Percentiles rank a stretch among this genome's conserved stretches.
Evolutionary conservation across 2,113 vertebrate species (phyloP).

Genomic region (Strigops habroptila): DNA sequence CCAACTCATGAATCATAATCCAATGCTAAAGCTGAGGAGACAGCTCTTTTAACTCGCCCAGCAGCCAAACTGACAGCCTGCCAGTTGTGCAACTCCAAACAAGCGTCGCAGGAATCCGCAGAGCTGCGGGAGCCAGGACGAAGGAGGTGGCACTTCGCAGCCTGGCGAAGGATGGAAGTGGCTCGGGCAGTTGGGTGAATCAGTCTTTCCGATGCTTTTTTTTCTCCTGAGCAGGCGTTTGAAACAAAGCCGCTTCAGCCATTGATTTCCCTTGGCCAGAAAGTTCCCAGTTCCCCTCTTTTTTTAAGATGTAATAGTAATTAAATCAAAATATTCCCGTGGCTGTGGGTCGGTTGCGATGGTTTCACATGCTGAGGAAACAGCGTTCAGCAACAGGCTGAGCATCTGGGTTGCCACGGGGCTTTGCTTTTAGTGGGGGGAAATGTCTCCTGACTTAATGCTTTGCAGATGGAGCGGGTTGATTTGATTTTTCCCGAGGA

Average conservation of each 20-base stretch:
- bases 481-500: neutral
- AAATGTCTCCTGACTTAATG: neutral
- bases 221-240: neutral
- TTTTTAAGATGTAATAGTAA: neutral
- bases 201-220: neutral
- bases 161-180: neutral
- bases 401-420: conserved; percentile 20
- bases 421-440: neutral
- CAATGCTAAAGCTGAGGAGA: neutral
- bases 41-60: neutral
- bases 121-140: neutral
- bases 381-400: neutral
- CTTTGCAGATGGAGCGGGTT: neutral
- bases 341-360: neutral
- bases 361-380: neutral
- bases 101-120: neutral
- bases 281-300: neutral
- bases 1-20: neutral
- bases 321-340: neutral
- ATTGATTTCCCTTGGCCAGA: neutral
- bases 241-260: neutral
- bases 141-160: neutral
- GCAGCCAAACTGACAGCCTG: neutral
- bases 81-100: neutral
- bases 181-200: neutral